Evolutionary conservation across 23 tunicate species (phyloP), one percentile per base, ranked within the genome.

Genomic region (Styela clava): DNA sequence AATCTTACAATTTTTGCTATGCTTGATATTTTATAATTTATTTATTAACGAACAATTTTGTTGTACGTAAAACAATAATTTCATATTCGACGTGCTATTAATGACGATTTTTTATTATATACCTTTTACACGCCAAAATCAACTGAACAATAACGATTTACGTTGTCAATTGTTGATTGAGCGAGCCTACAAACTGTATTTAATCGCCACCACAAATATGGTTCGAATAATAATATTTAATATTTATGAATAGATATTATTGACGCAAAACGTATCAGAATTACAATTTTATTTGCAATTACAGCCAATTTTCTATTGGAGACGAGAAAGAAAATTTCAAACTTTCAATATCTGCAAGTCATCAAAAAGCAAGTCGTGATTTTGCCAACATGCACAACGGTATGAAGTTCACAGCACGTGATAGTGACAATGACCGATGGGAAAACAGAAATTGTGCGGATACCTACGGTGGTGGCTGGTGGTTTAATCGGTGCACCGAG

Each of bases 401-500:
- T 22, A 71, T 71, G 77, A 29, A 71, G 16, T 71, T 71, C 29
- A 19, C 77, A 33, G 34, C 77, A 16, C 32, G 35, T 16, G 77
- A 71, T 16, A 22, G 32, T 26, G 77, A 71, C 35, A 71, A 71
- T 16, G 77, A 71, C 77, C 3, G 29, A 22, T 71, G 77, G 77
- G 34, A 2, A 16, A 32, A 7, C 2, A 35, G 77, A 26, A 22
- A 31, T 28, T 71, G 77, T 35, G 35, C 77, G 35, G 34, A 32
- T 3, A 12, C 18, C 18, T 71, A 30, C 77, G 24, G 35, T 21
- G 77, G 77, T 32, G 77, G 77, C 23, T 71, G 77, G 77, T 71
- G 77, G 77, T 71, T 71, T 29, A 32, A 71, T 34, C 16, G 35
- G 16, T 71, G 77, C 35, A 71, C 77, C 34, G 77, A 71, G 3